Evolutionary conservation across 1,140 invertebrate species (phyloP).

Genomic region (Bombus haemorrhoidalis): DNA sequence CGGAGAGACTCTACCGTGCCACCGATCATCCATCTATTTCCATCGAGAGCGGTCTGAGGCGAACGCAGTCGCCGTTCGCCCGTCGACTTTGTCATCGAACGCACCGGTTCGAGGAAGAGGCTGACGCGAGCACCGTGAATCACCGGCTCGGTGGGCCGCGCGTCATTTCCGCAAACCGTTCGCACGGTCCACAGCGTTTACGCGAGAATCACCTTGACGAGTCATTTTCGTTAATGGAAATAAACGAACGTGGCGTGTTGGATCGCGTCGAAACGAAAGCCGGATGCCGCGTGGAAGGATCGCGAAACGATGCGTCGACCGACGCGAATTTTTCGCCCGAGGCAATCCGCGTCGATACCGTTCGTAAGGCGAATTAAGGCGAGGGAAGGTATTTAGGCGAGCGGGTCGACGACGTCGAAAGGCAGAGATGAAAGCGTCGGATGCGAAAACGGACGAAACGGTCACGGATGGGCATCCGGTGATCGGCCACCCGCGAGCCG

Average conservation of each 20-base stretch:
- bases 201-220: conserved; percentile 44
- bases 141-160: conserved; percentile 13
- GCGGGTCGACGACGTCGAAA: background rate
- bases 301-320: background rate
- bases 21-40: conserved; percentile 1
- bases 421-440: background rate
- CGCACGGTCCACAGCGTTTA: conserved; percentile 32
- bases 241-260: conserved; percentile 17
- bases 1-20: background rate
- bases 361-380: background rate
- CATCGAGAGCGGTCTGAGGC: background rate
- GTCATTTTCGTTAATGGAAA: conserved; percentile 51
- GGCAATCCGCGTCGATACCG: too few relatives aligned
- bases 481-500: conserved; percentile 47
- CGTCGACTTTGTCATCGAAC: conserved; percentile 18
- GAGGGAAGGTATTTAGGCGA: too few relatives aligned
- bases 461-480: conserved; percentile 26
- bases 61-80: background rate
- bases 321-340: too few relatives aligned
- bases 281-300: background rate
- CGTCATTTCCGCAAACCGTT: conserved; percentile 58
- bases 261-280: background rate
- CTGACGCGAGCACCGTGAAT: conserved; percentile 41
- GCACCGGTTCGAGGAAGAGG: conserved; percentile 26
- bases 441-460: conserved; percentile 35